Evolutionary conservation across 23 tunicate genomes (phyloP), one percentile per base, ranked within the genome.

Genomic region (Diplosoma virens): DNA sequence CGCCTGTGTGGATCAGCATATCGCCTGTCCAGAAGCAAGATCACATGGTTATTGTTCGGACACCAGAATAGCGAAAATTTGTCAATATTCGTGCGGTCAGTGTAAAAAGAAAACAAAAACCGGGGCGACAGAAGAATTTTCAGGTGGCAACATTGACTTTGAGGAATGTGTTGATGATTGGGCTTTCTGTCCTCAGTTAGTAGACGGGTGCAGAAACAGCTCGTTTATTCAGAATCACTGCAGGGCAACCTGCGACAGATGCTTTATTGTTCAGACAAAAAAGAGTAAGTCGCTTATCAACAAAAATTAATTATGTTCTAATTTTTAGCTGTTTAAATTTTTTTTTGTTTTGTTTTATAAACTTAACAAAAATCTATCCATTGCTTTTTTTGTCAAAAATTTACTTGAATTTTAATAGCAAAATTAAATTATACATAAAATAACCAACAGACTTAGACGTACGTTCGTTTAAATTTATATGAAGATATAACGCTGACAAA

Each of bases 1-100:
- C n/a, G 30, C 46, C 6, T 89, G 96, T 45, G 77, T 27, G 7
- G 96, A 89, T 63, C 58, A 72, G 33, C 65, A 89, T 72, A 33
- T 53, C 17, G 73, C 72, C 36, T 89, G 96, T 33, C 84, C 76
- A 6, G 47, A 55, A 23, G 96, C 81, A 18, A 16, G 18, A 9
- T 84, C 88, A 3, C 30, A 16, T 25, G 88, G 84, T 30, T 3
- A 37, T 20, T 89, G 96, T 63, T 30, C 76, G 25, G 87, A 82
- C 71, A 32, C 47, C 20, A 58, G 77, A 46, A 71, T 89, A 1
- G 16, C 21, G 5, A 35, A 52, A 3, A 20, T 78, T 17, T 89
- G 96, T 59, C 88, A 84, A 0, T 22, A 24, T 1, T 82, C 96
- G 4, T 89, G 96, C 61, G 37, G 58, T 21, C 23, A 29, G 18